phyloP scores from a whole-genome alignment of 2,797 vertebrate species.

The Argentina silus region DNA sequence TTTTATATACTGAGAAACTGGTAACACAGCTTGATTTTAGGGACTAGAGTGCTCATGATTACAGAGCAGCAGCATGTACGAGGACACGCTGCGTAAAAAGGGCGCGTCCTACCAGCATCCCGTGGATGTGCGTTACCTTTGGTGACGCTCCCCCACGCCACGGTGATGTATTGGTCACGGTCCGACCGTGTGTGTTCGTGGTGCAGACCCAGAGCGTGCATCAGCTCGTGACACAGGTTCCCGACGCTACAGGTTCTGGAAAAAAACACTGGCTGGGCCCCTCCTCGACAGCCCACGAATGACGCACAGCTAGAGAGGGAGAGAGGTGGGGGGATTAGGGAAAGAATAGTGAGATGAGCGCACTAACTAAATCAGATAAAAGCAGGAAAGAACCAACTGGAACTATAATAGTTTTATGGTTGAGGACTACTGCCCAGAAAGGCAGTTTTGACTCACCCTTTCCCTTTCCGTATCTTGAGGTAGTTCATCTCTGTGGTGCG shows the following conservation, averaged over 20 bases:
- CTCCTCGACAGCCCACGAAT: slow-evolving; percentile 10
- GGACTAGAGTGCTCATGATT: background rate
- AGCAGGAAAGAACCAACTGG: background rate
- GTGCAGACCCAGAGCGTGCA: slow-evolving; percentile 58
- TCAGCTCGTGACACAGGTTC: slow-evolving; percentile 41
- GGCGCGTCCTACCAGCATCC: background rate
- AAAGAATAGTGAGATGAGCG: background rate
- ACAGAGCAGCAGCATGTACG: background rate
- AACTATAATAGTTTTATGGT: too few species aligned
- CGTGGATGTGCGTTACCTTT: slow-evolving; percentile 30
- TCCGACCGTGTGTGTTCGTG: slow-evolving; percentile 58
- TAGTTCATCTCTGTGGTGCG: slow-evolving; percentile 36
- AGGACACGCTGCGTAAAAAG: background rate
- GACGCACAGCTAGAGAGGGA: slow-evolving; percentile 4
- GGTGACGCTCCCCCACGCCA: slow-evolving; percentile 40
- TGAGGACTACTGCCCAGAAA: too few species aligned
- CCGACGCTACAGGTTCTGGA: slow-evolving; percentile 3
- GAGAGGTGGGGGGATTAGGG: background rate
- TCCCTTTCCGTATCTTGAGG: slow-evolving; percentile 14
- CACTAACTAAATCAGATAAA: background rate
- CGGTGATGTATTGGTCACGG: slow-evolving; percentile 41
- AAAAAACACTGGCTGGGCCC: slow-evolving; percentile 18
- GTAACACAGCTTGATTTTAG: background rate
- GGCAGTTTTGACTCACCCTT: slow-evolving; percentile 36
- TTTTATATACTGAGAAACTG: too few species aligned